A percentile compares a stretch with the other conserved stretches of the same genome.
Conservation (phyloP, 2,797 vertebrate genomes). For the Tadarida brasiliensis region DNA sequence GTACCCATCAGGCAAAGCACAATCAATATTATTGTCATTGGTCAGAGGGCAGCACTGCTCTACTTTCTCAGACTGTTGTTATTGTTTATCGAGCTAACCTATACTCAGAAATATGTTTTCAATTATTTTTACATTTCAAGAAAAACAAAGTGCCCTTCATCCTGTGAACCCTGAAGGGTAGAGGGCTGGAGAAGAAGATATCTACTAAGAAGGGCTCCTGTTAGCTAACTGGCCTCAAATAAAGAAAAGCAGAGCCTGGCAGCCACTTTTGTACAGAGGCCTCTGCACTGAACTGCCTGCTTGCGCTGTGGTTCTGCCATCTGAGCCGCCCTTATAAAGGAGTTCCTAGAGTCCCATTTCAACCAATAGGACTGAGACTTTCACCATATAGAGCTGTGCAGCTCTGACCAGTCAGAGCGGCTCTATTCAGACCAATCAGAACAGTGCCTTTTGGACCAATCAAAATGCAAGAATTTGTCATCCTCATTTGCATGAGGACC, state of each 20-base stretch:
- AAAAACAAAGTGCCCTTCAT: conserved; percentile 11
- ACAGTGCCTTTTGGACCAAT: neutral
- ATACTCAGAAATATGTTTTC: conserved; percentile 26
- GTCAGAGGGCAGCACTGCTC: neutral
- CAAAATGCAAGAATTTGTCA: neutral
- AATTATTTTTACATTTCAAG: conserved; percentile 53
- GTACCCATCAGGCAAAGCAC: neutral
- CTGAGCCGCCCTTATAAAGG: neutral
- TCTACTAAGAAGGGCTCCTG: neutral
- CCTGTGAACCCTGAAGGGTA: neutral
- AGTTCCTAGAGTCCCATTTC: neutral
- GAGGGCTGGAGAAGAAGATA: neutral
- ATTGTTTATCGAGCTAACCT: neutral
- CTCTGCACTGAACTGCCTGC: neutral
- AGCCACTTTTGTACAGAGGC: neutral
- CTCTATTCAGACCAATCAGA: neutral
- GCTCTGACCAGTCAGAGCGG: neutral
- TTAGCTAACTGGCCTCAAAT: neutral
- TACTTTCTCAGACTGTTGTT: neutral
- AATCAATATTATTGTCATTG: neutral
- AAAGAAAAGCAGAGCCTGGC: neutral
- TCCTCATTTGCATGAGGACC: neutral
- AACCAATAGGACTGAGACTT: neutral
- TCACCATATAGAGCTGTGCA: neutral
- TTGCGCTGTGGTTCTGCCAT: neutral